Evolutionary conservation across 2,797 vertebrate genomes (phyloP).

Genomic region (Benthosema pterotum): DNA sequence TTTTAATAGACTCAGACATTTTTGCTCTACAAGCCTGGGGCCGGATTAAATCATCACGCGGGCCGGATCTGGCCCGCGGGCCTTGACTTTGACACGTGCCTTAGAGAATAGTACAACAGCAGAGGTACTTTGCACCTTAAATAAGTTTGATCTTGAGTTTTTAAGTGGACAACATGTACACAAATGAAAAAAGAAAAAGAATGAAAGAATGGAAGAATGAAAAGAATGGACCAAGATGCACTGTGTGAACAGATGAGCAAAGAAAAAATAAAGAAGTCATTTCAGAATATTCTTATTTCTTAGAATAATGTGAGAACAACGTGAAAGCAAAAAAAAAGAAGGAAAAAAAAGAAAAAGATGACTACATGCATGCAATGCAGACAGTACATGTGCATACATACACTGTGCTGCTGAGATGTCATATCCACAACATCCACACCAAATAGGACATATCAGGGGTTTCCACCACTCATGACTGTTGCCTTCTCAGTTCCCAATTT

Average conservation of each 20-base stretch:
- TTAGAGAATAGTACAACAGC: no score
- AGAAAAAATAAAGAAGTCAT: not conserved
- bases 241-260: not conserved
- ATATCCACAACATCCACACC: constrained; percentile 76
- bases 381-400: constrained; percentile 54
- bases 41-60: no score
- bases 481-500: constrained; percentile 27
- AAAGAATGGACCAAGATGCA: constrained; percentile 25
- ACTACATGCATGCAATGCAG: constrained; percentile 56
- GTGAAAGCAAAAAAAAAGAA: constrained; percentile 38
- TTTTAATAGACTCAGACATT: no score
- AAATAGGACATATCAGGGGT: constrained; percentile 40
- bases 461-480: constrained; percentile 41
- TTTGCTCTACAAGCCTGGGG: no score
- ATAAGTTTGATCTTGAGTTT: not conserved
- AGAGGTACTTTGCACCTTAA: not conserved
- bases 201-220: constrained; percentile 23
- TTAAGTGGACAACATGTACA: not conserved
- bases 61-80: no score
- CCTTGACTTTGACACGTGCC: no score
- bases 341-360: no score
- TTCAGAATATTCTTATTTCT: constrained; percentile 51
- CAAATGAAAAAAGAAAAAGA: constrained; percentile 3
- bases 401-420: constrained; percentile 70
- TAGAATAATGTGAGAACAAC: constrained; percentile 61